These are phyloP conservation scores for Noctua janthina DNA, from an alignment of 2,888 invertebrate species.

Conservation along the genomic window DNA sequence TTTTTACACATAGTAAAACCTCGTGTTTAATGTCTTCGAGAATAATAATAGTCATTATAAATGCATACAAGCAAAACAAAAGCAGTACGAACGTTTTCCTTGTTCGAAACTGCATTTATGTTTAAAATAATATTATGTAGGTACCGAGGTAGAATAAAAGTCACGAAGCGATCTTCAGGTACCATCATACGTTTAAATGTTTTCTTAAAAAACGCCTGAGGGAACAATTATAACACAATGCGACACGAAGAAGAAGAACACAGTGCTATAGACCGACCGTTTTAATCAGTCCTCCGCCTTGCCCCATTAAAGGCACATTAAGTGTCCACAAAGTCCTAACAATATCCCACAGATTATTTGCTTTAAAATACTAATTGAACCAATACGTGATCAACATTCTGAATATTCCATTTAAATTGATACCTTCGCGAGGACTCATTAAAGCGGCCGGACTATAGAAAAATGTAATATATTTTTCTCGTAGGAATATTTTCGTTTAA, in stretches of 20 bases:
- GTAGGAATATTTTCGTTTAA: neutral
- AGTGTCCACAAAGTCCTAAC: too few relatives aligned
- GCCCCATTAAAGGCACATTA: too few relatives aligned
- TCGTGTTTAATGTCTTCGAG: neutral
- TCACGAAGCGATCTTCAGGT: neutral
- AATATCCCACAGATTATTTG: too few relatives aligned
- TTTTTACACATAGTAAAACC: neutral
- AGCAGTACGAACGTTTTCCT: slow-evolving; percentile 38
- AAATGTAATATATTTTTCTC: neutral
- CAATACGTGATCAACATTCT: too few relatives aligned
- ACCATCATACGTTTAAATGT: neutral
- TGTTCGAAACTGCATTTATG: slow-evolving; percentile 16
- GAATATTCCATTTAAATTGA: too few relatives aligned
- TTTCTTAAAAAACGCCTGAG: neutral
- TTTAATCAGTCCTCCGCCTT: too few relatives aligned
- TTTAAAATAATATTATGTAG: too few relatives aligned
- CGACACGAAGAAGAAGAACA: too few relatives aligned
- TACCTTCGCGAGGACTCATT: too few relatives aligned
- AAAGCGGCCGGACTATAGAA: too few relatives aligned
- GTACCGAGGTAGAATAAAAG: neutral
- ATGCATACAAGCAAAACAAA: slow-evolving; percentile 24
- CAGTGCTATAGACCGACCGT: neutral
- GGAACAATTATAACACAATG: neutral
- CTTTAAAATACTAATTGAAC: too few relatives aligned
- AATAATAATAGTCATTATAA: slow-evolving; percentile 38